Base-by-base conservation (phyloP, 2,113 vertebrate species). In the Hemicordylus capensis region DNA sequence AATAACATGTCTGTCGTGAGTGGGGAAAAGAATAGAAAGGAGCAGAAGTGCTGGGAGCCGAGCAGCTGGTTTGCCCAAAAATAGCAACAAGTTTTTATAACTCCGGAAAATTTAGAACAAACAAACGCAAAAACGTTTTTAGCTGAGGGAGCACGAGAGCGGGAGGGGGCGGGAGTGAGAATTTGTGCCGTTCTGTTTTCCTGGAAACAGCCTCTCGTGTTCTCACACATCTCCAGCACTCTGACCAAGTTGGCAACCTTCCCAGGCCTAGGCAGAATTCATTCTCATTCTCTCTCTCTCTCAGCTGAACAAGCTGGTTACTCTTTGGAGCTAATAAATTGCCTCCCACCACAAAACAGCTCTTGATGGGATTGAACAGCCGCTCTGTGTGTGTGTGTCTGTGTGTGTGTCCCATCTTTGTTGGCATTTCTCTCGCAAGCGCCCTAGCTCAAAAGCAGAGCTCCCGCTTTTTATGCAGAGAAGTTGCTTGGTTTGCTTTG, bases 61-160 rank as follows among this genome's bases (percentile, higher is more conserved):
- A 89, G 88, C 91, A 70, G 93, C 88, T 93, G 91, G 88, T 89
- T 89, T 93, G 93, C 81, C 93, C 93, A 90, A 94, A 94, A 94
- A 94, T 94, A 94, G 93, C 93, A 91, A 85, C 91, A 89, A 91
- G 90, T 93, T 93, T n/a, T 92, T 91, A 84, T 90, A 93, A 93
- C 89, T 92, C 93, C 75, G 93, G 93, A 94, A 94, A 94, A 91
- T 76, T 90, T 81, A 78, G 91, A 93, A 93, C 93, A 94, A 94
- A 94, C 93, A 91, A 93, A 83, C 51, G 31, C 70, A 81, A 56
- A 83, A 89, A 44, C 83, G 37, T 89, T 90, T 91, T 90, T 85
- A 89, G 88, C 80, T 5, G 76, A 44, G 88, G 70, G 76, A 87
- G 31, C 1, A 12, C 15, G 84, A 59, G 91, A 66, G 76, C 81